Conservation (phyloP, 2,888 invertebrate species). For the Drosophila austrosaltans region DNA sequence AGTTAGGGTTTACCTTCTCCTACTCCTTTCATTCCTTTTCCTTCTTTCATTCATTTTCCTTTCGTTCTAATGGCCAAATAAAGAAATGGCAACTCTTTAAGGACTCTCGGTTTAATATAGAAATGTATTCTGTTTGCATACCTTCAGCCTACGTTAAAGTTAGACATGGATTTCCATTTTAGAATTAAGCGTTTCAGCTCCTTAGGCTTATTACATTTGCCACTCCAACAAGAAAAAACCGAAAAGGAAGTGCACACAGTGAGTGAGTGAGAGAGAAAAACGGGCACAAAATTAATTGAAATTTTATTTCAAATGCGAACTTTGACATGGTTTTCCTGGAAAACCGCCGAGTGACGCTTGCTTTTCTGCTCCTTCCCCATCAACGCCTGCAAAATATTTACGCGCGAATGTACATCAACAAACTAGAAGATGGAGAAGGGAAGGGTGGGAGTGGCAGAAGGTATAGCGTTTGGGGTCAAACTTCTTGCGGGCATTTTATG, state of each 20-base stretch:
- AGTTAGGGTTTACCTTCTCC: slow-evolving; percentile 9
- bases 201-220: slow-evolving; percentile 14
- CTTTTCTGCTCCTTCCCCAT: slow-evolving; percentile 18
- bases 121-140: no score
- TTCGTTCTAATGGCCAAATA: slow-evolving; percentile 6
- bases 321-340: slow-evolving; percentile 68
- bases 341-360: slow-evolving; percentile 34
- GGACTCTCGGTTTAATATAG: background rate
- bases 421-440: slow-evolving; percentile 21
- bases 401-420: slow-evolving; percentile 44
- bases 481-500: slow-evolving; percentile 72
- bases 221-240: slow-evolving; percentile 3
- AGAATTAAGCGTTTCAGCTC: background rate
- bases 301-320: slow-evolving; percentile 72
- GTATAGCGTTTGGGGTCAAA: slow-evolving; percentile 17
- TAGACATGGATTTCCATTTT: background rate
- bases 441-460: slow-evolving; percentile 23
- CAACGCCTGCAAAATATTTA: slow-evolving; percentile 57
- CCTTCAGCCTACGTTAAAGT: background rate
- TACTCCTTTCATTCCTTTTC: background rate
- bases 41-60: background rate
- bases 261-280: slow-evolving; percentile 28
- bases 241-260: background rate
- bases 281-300: slow-evolving; percentile 65
- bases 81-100: slow-evolving; percentile 9